Conservation (phyloP, 2,113 vertebrate species). For the Girardinichthys multiradiatus region DNA sequence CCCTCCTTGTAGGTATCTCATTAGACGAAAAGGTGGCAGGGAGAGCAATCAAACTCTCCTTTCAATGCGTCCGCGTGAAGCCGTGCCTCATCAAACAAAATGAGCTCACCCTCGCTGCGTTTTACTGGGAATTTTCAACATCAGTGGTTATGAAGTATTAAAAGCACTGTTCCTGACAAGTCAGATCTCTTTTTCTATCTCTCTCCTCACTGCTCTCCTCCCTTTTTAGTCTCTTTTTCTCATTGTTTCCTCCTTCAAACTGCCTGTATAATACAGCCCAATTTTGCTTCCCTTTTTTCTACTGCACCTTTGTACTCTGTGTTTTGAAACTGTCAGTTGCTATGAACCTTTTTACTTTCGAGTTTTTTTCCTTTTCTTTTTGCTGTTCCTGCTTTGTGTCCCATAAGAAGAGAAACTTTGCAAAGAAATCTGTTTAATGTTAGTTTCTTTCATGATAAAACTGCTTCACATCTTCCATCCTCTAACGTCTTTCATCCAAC, state of each 20-base stretch:
- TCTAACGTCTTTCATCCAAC: background rate
- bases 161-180: constrained; percentile 65
- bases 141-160: constrained; percentile 76
- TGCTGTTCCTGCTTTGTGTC: constrained; percentile 39
- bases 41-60: constrained; percentile 57
- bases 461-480: constrained; percentile 23
- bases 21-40: constrained; percentile 57
- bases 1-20: constrained; percentile 59
- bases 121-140: constrained; percentile 72
- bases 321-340: constrained; percentile 51
- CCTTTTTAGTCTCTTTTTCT: constrained; percentile 41
- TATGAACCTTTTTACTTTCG: constrained; percentile 12
- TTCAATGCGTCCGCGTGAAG: constrained; percentile 50
- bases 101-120: constrained; percentile 41
- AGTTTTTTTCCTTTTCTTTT: constrained; percentile 22
- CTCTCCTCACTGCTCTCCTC: constrained; percentile 25
- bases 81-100: constrained; percentile 67
- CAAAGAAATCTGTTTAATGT: constrained; percentile 14
- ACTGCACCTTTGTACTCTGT: constrained; percentile 49
- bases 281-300: constrained; percentile 29
- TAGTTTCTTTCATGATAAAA: constrained; percentile 12
- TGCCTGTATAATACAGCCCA: constrained; percentile 43
- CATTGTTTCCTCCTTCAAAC: constrained; percentile 56
- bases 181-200: constrained; percentile 44
- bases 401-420: constrained; percentile 52